Evolutionary conservation across 2,113 vertebrate genomes (phyloP), one percentile per base, ranked within the genome.

Genomic region (Epinephelus lanceolatus): DNA sequence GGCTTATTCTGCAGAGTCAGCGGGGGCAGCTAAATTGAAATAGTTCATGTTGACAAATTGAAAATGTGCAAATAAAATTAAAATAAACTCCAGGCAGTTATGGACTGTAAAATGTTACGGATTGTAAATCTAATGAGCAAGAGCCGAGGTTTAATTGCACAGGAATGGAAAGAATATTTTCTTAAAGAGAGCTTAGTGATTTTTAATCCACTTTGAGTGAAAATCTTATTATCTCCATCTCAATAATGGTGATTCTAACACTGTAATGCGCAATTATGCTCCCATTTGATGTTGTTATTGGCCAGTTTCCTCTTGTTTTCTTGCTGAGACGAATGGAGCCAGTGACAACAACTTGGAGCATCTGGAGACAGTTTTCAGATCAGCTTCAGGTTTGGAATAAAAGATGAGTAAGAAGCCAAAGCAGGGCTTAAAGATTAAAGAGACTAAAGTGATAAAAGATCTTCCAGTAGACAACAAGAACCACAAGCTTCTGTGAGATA

Each of bases 1-100:
- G 71, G 13, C n/a, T 55, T 89, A 1, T 93, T 92, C 83, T 93
- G 94, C 88, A 80, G 70, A 74, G 88, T 94, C 92, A 94, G 94
- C 93, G 3, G 62, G 27, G 18, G 67, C 53, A 45, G 51, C 37
- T 7, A 61, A 72, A 85, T 71, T 57, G 68, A 88, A 91, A 84
- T 55, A 82, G 66, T 66, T 78, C 80, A 80, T 86, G 89, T 90
- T 92, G 84, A 93, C 88, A 89, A 90, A 83, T 81, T 90, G 65
- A 88, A 89, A 89, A 91, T 76, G 75, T 75, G 86, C 70, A 88
- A 91, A 88, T 89, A 88, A 87, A 89, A 86, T 82, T 45, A 66
- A 81, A 77, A 81, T 81, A 87, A 86, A 86, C 51, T 51, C 0
- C 15, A 27, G 51, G 59, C n/a, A 71, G 61, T 57, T 80, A 65